These are phyloP conservation scores for Ceuthmochares aereus DNA, from an alignment of 2,113 vertebrate genomes.

Conservation along the genomic window DNA sequence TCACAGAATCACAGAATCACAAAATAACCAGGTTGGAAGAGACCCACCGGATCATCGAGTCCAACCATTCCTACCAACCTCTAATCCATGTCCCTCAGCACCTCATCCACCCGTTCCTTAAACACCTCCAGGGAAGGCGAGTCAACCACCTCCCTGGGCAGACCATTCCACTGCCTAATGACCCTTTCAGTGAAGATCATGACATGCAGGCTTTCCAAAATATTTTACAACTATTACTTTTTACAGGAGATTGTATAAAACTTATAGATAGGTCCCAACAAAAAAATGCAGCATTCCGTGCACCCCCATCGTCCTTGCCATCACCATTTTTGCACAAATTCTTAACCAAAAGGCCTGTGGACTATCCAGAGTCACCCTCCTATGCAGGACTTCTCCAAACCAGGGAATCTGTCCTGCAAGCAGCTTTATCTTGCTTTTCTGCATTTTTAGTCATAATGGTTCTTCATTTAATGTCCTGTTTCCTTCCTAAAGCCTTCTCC, in stretches of 20 bases:
- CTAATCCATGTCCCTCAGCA: too few species aligned
- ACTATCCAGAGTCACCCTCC: neutral
- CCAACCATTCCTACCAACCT: too few species aligned
- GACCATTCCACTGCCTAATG: too few species aligned
- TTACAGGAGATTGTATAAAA: neutral
- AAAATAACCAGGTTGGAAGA: too few species aligned
- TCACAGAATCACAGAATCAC: too few species aligned
- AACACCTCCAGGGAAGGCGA: too few species aligned
- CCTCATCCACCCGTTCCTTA: too few species aligned
- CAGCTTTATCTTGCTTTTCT: neutral
- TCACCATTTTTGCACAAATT: neutral
- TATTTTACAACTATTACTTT: neutral
- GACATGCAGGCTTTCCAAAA: neutral
- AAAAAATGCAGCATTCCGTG: neutral
- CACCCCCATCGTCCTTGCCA: neutral
- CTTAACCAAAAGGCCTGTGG: neutral
- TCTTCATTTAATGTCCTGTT: neutral
- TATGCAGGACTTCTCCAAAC: neutral
- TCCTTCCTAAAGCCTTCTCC: neutral
- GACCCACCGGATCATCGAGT: too few species aligned
- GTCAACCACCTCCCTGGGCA: too few species aligned
- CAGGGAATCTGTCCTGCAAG: neutral
- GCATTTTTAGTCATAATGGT: neutral
- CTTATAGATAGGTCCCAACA: neutral
- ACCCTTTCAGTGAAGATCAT: too few species aligned